These are phyloP conservation scores for Sanderia malayensis DNA, from an alignment of 30 jellyfish, hydroid and myxozoan species.

Conservation along the genomic window DNA sequence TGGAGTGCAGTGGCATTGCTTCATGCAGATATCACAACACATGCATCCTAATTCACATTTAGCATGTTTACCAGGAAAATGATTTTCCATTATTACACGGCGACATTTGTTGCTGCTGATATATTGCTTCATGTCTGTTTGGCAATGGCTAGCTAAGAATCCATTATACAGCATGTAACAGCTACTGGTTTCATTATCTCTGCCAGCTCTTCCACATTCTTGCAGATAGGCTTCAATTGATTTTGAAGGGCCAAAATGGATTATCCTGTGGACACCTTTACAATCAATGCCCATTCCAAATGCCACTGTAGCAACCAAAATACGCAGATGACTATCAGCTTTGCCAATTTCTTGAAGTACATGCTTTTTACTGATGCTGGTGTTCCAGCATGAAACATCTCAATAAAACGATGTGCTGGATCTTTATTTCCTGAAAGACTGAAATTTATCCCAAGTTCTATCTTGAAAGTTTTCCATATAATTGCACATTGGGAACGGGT, in stretches of 20 bases:
- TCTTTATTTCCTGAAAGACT: neutral
- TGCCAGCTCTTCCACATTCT: conserved; percentile 19
- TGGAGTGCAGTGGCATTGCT: conserved; percentile 3
- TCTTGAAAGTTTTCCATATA: conserved; percentile 4
- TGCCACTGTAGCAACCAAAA: conserved; percentile 10
- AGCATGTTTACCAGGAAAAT: neutral
- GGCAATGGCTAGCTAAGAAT: conserved; percentile 1
- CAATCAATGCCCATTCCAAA: conserved; percentile 23
- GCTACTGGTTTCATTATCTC: conserved; percentile 3
- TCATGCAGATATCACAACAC: conserved; percentile 20
- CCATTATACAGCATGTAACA: neutral
- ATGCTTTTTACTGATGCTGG: conserved; percentile 14
- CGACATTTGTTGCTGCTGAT: conserved; percentile 7
- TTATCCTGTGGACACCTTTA: conserved; percentile 10
- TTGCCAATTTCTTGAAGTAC: conserved; percentile 6
- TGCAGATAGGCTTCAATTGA: conserved; percentile 3
- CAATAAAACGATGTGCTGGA: conserved; percentile 7
- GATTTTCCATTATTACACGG: neutral
- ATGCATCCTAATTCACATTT: neutral
- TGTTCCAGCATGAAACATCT: conserved; percentile 24
- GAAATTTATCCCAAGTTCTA: neutral
- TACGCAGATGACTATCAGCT: conserved; percentile 6
- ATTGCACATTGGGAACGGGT: conserved; percentile 22
- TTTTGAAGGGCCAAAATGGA: conserved; percentile 19
- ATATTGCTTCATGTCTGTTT: conserved; percentile 7